Evolutionary conservation across 2,797 vertebrate genomes (phyloP), one percentile per base, ranked within the genome.

Genomic region (Chaenodraco wilsoni): DNA sequence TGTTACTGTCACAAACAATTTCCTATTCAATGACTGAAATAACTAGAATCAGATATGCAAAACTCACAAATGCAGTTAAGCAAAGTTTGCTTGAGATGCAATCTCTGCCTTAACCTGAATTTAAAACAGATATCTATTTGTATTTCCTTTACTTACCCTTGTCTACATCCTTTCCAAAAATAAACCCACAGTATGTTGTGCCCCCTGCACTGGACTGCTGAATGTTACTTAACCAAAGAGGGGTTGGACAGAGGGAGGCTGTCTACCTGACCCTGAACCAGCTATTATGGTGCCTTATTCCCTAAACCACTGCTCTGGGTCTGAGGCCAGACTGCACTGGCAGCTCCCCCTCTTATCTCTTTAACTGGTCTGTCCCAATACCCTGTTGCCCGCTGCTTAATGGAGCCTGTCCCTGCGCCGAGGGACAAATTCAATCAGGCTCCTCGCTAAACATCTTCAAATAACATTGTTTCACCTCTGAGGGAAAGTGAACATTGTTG

Each of bases 221-320:
- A 92, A 77, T 82, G 76, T 94, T 95, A 94, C 84, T 94, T 95
- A 95, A 95, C 80, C 83, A 88, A 84, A 78, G 82, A 57, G 69
- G 87, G 87, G 85, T 78, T 78, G 62, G 76, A 90, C 88, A 87
- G 92, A 91, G 74, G 65, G 76, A 87, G 90, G 83, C 84, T 76
- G 82, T 79, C 88, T 92, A 82, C 80, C 86, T 94, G 92, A 95
- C 93, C 92, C 89, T 84, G 79, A 87, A 94, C 86, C 93, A 84
- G 82, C 77, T 92, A 92, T 92, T 93, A 94, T 85, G 83, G 86
- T 87, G 91, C 90, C 91, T 87, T 92, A 93, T 92, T 96, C 94
- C 93, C 94, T 83, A 92, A 95, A 88, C 86, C 86, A 90, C 88
- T 87, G 59, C 76, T 80, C 84, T 81, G 87, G 73, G 89, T 85